These are phyloP conservation scores for Rhabdomys pumilio DNA, from an alignment of 2,797 vertebrate species.

Conservation along the genomic window DNA sequence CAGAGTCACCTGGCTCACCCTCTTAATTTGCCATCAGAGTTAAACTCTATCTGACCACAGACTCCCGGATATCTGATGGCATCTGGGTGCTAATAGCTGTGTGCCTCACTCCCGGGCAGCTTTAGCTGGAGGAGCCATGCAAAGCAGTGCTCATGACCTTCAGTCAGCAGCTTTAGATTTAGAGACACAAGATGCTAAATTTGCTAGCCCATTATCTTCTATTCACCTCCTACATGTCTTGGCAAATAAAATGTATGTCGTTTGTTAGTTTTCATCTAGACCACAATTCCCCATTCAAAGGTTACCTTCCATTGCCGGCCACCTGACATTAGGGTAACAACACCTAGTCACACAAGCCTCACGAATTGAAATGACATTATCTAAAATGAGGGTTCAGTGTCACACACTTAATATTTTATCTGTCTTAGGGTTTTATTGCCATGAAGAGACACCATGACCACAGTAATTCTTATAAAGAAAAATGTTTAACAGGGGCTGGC, in stretches of 20 bases:
- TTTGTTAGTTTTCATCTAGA: slow-evolving; percentile 79
- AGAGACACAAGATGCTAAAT: slow-evolving; percentile 74
- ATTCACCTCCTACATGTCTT: slow-evolving; percentile 78
- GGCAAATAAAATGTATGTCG: slow-evolving; percentile 79
- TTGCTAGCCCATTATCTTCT: slow-evolving; percentile 78
- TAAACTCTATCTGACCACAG: slow-evolving; percentile 15
- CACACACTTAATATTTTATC: not conserved
- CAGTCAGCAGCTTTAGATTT: slow-evolving; percentile 79
- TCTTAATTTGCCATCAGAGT: not conserved
- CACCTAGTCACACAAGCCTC: not conserved
- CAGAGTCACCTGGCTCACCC: not conserved
- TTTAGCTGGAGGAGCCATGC: slow-evolving; percentile 25
- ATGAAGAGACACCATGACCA: not conserved
- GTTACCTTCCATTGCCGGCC: slow-evolving; percentile 24
- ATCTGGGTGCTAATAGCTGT: not conserved
- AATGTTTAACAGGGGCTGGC: not conserved
- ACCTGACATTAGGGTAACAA: not conserved
- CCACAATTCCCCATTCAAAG: slow-evolving; percentile 75
- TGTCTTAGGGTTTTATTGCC: not conserved
- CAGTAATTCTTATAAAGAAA: not conserved
- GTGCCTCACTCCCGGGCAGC: slow-evolving; percentile 41
- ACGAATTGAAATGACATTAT: not conserved
- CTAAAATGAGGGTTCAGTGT: not conserved
- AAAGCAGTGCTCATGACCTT: slow-evolving; percentile 59
- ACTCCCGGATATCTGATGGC: slow-evolving; percentile 3